Percentiles rank a stretch among this genome's conserved stretches.
Evolutionary conservation across 2,888 invertebrate genomes (phyloP).

Genomic region (Gymnosoma rotundatum): DNA sequence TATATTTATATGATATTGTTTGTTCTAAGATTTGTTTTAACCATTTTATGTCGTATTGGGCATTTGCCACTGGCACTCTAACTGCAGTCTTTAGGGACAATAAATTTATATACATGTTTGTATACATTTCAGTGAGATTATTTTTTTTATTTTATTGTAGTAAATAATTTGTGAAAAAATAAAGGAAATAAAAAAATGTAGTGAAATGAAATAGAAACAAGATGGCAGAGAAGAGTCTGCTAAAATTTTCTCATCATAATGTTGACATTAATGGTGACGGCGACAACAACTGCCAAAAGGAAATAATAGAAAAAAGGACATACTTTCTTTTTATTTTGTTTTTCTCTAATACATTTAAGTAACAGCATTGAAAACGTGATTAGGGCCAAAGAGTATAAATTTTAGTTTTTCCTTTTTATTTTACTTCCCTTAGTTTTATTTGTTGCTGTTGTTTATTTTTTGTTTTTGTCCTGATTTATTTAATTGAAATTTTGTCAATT

Average conservation of each 20-base stretch:
- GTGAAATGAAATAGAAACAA: constrained; percentile 32
- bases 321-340: constrained; percentile 5
- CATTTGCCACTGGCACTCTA: constrained; percentile 46
- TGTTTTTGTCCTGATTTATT: constrained; percentile 17
- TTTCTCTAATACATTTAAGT: constrained; percentile 22
- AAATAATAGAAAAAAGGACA: constrained; percentile 52
- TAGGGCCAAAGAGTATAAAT: constrained; percentile 56
- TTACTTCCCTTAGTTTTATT: constrained; percentile 35
- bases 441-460: not conserved
- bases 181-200: not conserved
- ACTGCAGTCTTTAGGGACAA: constrained; percentile 41
- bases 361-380: constrained; percentile 66
- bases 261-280: constrained; percentile 20
- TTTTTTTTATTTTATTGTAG: not conserved
- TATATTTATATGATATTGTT: constrained; percentile 39
- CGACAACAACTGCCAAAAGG: constrained; percentile 37
- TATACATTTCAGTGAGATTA: not conserved
- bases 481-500: constrained; percentile 57
- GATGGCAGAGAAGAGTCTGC: constrained; percentile 38
- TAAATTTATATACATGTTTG: constrained; percentile 4
- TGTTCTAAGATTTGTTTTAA: constrained; percentile 19
- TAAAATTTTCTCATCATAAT: constrained; percentile 52
- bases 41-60: constrained; percentile 33
- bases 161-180: constrained; percentile 55
- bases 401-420: constrained; percentile 37